phyloP scores from a whole-genome alignment of 2,797 vertebrate species.

The Miopithecus talapoin region DNA sequence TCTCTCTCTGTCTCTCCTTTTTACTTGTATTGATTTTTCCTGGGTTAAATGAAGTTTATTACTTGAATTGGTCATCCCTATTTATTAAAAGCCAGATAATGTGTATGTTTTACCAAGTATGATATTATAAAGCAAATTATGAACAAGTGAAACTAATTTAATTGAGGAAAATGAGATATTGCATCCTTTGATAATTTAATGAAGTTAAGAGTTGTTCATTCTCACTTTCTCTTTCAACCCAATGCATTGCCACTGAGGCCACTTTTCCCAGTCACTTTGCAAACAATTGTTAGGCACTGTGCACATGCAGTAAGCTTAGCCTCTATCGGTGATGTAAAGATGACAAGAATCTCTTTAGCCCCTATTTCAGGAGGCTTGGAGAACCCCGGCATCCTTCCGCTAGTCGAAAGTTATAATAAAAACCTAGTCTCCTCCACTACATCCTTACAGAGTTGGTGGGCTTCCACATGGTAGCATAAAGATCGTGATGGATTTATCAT shows the following conservation, averaged over 20 bases:
- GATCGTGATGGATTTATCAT: background rate
- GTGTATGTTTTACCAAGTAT: constrained; percentile 26
- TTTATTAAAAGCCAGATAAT: constrained; percentile 39
- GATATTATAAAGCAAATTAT: constrained; percentile 55
- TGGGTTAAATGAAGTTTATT: constrained; percentile 62
- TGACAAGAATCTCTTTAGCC: background rate
- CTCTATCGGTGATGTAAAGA: background rate
- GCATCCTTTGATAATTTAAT: constrained; percentile 45
- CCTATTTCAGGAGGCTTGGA: background rate
- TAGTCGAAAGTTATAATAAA: background rate
- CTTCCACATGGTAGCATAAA: background rate
- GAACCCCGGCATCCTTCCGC: background rate
- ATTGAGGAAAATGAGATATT: constrained; percentile 44
- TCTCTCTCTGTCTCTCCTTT: background rate
- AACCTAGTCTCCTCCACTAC: background rate
- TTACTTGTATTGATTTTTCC: constrained; percentile 61
- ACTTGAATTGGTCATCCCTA: constrained; percentile 60
- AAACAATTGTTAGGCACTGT: background rate
- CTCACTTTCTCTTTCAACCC: constrained; percentile 24
- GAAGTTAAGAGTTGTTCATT: constrained; percentile 27
- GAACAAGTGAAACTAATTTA: constrained; percentile 52
- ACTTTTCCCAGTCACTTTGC: background rate
- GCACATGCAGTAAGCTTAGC: background rate
- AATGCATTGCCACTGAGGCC: background rate
- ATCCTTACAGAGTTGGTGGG: background rate